phyloP scores from a whole-genome alignment of 2,113 vertebrate genomes.

The Mola mola region DNA sequence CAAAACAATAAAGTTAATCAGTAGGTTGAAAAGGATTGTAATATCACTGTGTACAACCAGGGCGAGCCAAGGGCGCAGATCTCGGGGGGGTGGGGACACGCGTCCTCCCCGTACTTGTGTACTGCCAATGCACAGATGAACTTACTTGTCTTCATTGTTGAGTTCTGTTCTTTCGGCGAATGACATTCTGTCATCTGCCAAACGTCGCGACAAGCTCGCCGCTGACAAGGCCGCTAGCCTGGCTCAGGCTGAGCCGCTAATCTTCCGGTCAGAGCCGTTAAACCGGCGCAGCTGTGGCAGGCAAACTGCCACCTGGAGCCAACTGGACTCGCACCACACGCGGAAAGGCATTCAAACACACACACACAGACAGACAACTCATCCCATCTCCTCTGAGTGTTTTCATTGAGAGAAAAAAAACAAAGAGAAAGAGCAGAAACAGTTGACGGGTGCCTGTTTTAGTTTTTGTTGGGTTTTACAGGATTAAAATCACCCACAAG shows the following conservation, averaged over 20 bases:
- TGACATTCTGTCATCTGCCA: slow-evolving; percentile 47
- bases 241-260: slow-evolving; percentile 61
- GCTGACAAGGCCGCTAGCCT: slow-evolving; percentile 43
- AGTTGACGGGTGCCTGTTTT: slow-evolving; percentile 11
- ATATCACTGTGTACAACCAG: too few relatives aligned
- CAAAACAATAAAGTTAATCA: too few relatives aligned
- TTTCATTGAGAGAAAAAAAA: slow-evolving; percentile 4
- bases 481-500: neutral
- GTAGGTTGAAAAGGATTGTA: too few relatives aligned
- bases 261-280: slow-evolving; percentile 65
- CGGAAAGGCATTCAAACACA: neutral
- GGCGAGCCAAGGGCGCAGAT: too few relatives aligned
- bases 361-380: slow-evolving; percentile 11
- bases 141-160: slow-evolving; percentile 9
- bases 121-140: neutral
- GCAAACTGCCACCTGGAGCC: slow-evolving; percentile 68
- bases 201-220: slow-evolving; percentile 10
- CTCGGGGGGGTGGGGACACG: too few relatives aligned
- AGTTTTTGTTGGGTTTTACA: slow-evolving; percentile 1
- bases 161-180: slow-evolving; percentile 23
- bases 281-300: slow-evolving; percentile 69
- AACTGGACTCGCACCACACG: slow-evolving; percentile 50
- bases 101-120: too few relatives aligned
- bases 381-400: slow-evolving; percentile 7
- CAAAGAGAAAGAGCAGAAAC: neutral